Percentiles rank a stretch among this genome's conserved stretches.
These are phyloP conservation scores for Lates calcarifer DNA, from an alignment of 2,113 vertebrate genomes.

Conservation along the genomic window DNA sequence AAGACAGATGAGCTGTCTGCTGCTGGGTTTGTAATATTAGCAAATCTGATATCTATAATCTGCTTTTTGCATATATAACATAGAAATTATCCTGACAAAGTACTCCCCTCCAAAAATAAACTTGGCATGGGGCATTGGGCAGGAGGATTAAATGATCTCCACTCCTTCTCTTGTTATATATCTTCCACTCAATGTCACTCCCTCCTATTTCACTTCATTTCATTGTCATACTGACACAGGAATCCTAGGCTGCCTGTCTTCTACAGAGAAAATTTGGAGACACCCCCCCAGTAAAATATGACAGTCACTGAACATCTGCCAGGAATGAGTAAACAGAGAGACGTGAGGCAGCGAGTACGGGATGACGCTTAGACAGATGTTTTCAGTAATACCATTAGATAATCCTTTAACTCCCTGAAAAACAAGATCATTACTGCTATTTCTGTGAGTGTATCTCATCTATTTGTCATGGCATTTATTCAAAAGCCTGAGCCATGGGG, in stretches of 20 bases:
- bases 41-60: conserved; percentile 79
- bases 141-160: conserved; percentile 68
- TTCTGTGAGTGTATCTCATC: conserved; percentile 70
- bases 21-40: conserved; percentile 66
- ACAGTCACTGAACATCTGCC: conserved; percentile 62
- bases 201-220: conserved; percentile 21
- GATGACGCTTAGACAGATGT: conserved; percentile 79
- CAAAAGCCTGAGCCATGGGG: conserved; percentile 60
- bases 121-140: conserved; percentile 39
- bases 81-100: conserved; percentile 59
- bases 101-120: conserved; percentile 54
- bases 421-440: conserved; percentile 80
- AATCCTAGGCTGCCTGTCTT: conserved; percentile 18
- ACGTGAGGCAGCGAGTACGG: conserved; percentile 13
- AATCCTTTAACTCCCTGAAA: conserved; percentile 80
- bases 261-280: conserved; percentile 16
- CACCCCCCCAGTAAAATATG: conserved; percentile 30
- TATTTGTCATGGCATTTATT: conserved; percentile 73
- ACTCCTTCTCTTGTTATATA: conserved; percentile 11
- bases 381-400: conserved; percentile 80
- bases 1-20: conserved; percentile 55
- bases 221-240: conserved; percentile 38
- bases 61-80: conserved; percentile 65
- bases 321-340: conserved; percentile 46
- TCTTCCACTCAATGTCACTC: conserved; percentile 14